Conservation (phyloP, 2,888 invertebrate genomes). For the Ferrisia virgata region DNA sequence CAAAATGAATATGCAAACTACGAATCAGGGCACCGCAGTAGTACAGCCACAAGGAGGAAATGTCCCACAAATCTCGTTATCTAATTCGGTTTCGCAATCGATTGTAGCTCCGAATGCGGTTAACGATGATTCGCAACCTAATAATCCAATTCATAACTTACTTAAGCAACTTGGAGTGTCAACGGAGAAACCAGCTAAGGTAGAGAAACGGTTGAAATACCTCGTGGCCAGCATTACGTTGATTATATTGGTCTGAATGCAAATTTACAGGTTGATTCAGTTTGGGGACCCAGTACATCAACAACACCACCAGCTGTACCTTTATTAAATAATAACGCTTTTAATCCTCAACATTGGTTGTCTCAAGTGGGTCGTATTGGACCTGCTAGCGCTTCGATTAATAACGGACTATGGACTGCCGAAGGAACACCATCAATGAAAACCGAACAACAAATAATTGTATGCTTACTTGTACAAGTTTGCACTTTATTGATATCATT, state of each 20-base stretch:
- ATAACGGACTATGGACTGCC: conserved; percentile 1
- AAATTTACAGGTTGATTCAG: conserved; percentile 35
- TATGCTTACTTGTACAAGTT: conserved; percentile 49
- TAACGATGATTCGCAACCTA: conserved; percentile 1
- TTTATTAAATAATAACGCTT: conserved; percentile 12
- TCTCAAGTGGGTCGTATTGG: conserved; percentile 39
- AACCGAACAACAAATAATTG: conserved; percentile 57
- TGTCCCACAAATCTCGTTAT: background rate
- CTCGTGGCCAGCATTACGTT: background rate
- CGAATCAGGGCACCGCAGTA: background rate
- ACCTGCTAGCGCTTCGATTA: background rate
- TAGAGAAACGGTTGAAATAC: background rate
- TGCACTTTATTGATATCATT: background rate
- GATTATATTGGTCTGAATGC: background rate
- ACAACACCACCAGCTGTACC: background rate
- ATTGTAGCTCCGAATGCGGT: background rate
- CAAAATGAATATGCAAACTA: conserved; percentile 15
- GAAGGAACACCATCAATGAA: conserved; percentile 53
- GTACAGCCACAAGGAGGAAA: background rate
- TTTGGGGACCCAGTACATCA: conserved; percentile 21
- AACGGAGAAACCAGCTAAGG: conserved; percentile 46
- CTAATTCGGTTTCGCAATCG: background rate
- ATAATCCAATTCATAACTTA: conserved; percentile 30
- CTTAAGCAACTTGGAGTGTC: conserved; percentile 47
- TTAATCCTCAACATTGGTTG: conserved; percentile 41